Evolutionary conservation across 2,797 vertebrate genomes (phyloP).

Genomic region (Eleutherodactylus coqui): DNA sequence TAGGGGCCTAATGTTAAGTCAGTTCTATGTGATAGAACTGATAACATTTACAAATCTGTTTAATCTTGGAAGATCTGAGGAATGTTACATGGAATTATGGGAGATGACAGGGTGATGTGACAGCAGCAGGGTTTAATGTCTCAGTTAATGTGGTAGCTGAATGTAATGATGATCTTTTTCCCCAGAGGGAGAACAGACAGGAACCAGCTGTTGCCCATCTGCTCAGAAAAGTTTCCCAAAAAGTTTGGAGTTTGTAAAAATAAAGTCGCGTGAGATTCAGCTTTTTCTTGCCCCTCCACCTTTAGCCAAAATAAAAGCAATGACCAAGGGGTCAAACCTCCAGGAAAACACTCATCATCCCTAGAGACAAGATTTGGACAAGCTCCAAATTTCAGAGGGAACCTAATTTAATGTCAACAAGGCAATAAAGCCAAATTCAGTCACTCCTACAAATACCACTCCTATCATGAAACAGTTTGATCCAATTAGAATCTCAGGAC

Average conservation of each 20-base stretch:
- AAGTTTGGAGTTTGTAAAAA: conserved; percentile 37
- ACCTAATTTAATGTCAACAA: conserved; percentile 46
- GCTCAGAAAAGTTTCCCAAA: conserved; percentile 24
- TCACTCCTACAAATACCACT: conserved; percentile 48
- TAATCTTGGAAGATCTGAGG: background rate
- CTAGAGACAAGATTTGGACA: conserved; percentile 37
- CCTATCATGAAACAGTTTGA: conserved; percentile 39
- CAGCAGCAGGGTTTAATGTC: conserved; percentile 24
- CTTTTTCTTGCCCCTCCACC: conserved; percentile 8
- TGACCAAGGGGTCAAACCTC: conserved; percentile 46
- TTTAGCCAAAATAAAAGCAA: conserved; percentile 47
- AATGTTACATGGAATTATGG: conserved; percentile 6
- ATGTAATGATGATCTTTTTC: conserved; percentile 32
- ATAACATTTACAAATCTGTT: background rate
- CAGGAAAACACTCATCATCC: conserved; percentile 61
- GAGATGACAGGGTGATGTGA: background rate
- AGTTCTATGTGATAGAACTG: background rate
- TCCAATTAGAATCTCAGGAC: conserved; percentile 22
- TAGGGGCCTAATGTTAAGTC: background rate
- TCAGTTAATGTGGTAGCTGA: conserved; percentile 26
- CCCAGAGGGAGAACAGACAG: conserved; percentile 25
- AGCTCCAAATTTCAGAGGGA: conserved; percentile 35
- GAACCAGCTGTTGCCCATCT: conserved; percentile 52
- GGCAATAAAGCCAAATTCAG: conserved; percentile 18
- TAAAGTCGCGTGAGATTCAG: conserved; percentile 41